phyloP scores from a whole-genome alignment of 2,113 vertebrate species.

The Bettongia penicillata region DNA sequence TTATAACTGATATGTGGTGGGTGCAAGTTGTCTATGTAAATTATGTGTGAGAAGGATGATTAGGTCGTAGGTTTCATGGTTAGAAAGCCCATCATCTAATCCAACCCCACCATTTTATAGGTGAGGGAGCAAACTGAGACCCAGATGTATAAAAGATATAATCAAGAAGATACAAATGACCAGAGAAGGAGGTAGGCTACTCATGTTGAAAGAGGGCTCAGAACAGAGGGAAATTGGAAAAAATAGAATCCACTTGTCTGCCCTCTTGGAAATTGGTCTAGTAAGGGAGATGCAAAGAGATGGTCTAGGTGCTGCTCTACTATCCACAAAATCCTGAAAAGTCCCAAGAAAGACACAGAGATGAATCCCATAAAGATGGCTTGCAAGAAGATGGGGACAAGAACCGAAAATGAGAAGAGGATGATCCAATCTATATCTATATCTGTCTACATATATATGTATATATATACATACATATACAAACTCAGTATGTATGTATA shows the following conservation, averaged over 20 bases:
- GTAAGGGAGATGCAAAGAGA: neutral
- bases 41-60: neutral
- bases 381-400: neutral
- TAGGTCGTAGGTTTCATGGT: neutral
- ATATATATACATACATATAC: too few relatives aligned
- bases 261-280: neutral
- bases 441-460: neutral
- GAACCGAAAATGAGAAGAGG: neutral
- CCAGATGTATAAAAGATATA: neutral
- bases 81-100: neutral
- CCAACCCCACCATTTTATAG: neutral
- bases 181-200: neutral
- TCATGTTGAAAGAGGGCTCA: too few relatives aligned
- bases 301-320: neutral
- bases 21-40: neutral
- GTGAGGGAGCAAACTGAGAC: neutral
- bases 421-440: neutral
- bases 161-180: neutral
- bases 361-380: neutral
- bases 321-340: neutral
- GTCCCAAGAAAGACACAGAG: neutral
- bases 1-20: neutral
- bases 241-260: neutral
- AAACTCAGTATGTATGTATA: too few relatives aligned
- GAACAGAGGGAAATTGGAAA: neutral